Conservation (phyloP, 2,113 vertebrate genomes). For the Platichthys stellatus region DNA sequence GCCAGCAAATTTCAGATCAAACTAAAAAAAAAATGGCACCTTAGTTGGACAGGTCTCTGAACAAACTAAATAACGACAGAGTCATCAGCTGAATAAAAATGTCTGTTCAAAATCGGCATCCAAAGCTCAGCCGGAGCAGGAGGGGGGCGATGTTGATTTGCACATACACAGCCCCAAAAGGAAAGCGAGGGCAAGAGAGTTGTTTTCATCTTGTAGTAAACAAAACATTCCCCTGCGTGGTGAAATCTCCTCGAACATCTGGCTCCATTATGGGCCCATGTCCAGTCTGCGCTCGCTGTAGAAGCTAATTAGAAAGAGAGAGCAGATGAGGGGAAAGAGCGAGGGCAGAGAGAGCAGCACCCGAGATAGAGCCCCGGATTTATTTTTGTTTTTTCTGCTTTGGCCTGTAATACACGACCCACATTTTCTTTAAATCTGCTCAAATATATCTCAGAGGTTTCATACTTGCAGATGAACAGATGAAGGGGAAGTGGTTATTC, state of each 20-base stretch:
- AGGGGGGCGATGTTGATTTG: conserved; percentile 30
- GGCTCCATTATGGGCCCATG: conserved; percentile 75
- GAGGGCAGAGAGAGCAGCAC: conserved; percentile 64
- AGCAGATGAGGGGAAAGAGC: conserved; percentile 74
- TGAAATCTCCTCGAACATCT: conserved; percentile 80
- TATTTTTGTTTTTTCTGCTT: conserved; percentile 4
- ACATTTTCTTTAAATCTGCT: conserved; percentile 62
- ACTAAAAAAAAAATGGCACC: conserved; percentile 10
- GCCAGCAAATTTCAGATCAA: not conserved
- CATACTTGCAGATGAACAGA: conserved; percentile 17
- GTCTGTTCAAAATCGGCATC: conserved; percentile 26
- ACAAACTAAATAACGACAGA: conserved; percentile 19
- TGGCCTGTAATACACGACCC: conserved; percentile 61
- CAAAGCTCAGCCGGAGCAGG: conserved; percentile 29
- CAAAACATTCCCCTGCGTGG: conserved; percentile 74
- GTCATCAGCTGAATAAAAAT: conserved; percentile 20
- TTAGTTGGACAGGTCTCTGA: conserved; percentile 18
- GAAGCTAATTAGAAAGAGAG: conserved; percentile 80
- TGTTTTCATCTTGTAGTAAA: conserved; percentile 81
- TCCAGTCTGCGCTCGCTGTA: conserved; percentile 73
- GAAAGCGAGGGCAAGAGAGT: conserved; percentile 61
- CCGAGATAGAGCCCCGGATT: conserved; percentile 64
- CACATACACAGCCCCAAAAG: conserved; percentile 61
- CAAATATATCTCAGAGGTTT: conserved; percentile 35
- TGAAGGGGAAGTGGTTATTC: not conserved